Base-by-base conservation (phyloP, 1,140 invertebrate genomes). In the Homarus americanus region DNA sequence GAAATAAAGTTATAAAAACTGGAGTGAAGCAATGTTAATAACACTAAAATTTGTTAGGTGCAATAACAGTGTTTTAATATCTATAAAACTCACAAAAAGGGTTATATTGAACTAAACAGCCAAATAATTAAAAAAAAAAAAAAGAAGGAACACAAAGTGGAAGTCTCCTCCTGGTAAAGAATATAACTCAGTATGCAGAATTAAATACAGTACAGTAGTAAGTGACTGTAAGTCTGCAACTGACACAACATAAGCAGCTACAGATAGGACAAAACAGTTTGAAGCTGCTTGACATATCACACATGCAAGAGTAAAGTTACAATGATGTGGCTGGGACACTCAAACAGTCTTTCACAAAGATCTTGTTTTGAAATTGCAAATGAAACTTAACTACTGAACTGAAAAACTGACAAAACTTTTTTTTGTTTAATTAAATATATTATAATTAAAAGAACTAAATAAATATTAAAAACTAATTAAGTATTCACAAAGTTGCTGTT, bases 181-280 rank as follows among this genome's bases (percentile, higher is more conserved):
- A n/a, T n/a, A n/a, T n/a, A n/a, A n/a, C n/a, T n/a, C n/a, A 58
- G 15, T 58, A 15, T 58, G 24, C 12, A 58, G 24, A 20, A 20
- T 58, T 4, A 58, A 58, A 58, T 58, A 24, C 15, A 58, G 24
- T 4, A 58, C 53, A 58, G 20, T 20, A 20, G 4, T 58, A 15
- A 58, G 17, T 58, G 17, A 15, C 44, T 49, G 53, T 58, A 58
- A 20, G 32, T 32, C 63, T 69, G 63, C n/a, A 69, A 1, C 10
- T 69, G 44, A 79, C 76, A 79, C 24, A 79, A 79, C 44, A 49
- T 15, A 79, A 44, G 76, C 38, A 79, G 44, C 44, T 49, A 32
- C 34, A 44, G 20, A 79, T 28, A 79, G 28, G 36, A 44, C 40
- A 79, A 79, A 36, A 49, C 76, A 49, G 40, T 32, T 44, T 10